These are phyloP conservation scores for Nannoperca australis DNA, from an alignment of 2,797 vertebrate species.

Conservation along the genomic window DNA sequence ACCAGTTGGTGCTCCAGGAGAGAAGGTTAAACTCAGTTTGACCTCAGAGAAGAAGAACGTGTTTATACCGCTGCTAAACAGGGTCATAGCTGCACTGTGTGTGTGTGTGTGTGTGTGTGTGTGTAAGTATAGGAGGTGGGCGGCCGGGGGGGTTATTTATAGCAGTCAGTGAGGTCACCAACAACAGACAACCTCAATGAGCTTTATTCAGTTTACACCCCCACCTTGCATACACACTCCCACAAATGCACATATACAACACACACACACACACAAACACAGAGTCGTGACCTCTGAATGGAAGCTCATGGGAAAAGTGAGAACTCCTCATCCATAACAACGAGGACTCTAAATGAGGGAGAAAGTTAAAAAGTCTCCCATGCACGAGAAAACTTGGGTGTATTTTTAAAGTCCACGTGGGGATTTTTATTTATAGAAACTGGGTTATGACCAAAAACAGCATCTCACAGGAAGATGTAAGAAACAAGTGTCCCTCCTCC, in stretches of 20 bases:
- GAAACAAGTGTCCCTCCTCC: not conserved
- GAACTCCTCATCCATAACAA: constrained; percentile 69
- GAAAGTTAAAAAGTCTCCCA: constrained; percentile 39
- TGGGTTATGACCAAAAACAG: constrained; percentile 34
- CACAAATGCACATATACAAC: constrained; percentile 31
- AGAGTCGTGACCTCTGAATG: constrained; percentile 64
- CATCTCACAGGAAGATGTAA: not conserved
- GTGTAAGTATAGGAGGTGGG: constrained; percentile 4
- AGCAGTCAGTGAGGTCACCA: constrained; percentile 65
- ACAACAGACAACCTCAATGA: constrained; percentile 68
- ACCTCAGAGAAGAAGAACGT: constrained; percentile 45
- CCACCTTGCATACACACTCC: constrained; percentile 22
- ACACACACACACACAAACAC: constrained; percentile 38
- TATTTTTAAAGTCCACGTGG: constrained; percentile 23
- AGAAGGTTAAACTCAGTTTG: constrained; percentile 57
- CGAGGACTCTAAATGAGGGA: constrained; percentile 62
- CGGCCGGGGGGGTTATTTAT: constrained; percentile 64
- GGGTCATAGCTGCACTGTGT: constrained; percentile 52
- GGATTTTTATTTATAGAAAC: constrained; percentile 43
- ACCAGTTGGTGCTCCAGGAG: not conserved
- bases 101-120: constrained; percentile 10
- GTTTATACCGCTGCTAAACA: constrained; percentile 32
- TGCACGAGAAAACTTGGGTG: constrained; percentile 18
- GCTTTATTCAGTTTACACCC: constrained; percentile 67
- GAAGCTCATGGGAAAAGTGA: constrained; percentile 73